Conservation (phyloP, 1,140 invertebrate genomes). For the Lepeophtheirus salmonis region DNA sequence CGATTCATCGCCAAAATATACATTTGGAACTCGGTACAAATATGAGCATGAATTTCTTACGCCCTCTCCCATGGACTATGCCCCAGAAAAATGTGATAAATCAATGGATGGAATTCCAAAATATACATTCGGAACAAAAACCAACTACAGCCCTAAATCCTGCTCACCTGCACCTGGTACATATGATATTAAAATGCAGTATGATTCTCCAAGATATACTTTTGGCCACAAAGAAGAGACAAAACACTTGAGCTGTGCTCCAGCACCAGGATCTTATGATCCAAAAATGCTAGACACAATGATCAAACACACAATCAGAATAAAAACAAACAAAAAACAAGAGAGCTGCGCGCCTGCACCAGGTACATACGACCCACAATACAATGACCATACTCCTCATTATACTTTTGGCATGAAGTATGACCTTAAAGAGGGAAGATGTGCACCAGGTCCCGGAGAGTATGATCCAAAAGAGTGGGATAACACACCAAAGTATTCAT, state of each 20-base stretch:
- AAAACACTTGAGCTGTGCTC: slow-evolving; percentile 1
- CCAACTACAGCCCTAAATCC: neutral
- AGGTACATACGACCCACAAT: slow-evolving; percentile 8
- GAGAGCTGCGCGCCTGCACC: slow-evolving; percentile 10
- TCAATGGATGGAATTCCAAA: neutral
- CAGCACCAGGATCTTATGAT: slow-evolving; percentile 15
- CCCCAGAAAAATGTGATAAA: neutral
- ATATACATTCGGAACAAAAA: slow-evolving; percentile 9
- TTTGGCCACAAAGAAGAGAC: slow-evolving; percentile 9
- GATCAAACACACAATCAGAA: neutral
- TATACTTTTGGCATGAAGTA: slow-evolving; percentile 15
- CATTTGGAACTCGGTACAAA: slow-evolving; percentile 11
- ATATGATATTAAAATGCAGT: slow-evolving; percentile 10
- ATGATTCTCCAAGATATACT: slow-evolving; percentile 8
- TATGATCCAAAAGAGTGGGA: slow-evolving; percentile 13
- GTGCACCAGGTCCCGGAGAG: slow-evolving; percentile 6
- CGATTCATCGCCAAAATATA: slow-evolving; percentile 7
- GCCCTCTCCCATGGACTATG: slow-evolving; percentile 13
- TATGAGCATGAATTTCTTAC: neutral
- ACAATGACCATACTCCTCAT: neutral
- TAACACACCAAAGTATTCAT: neutral
- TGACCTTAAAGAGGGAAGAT: slow-evolving; percentile 3
- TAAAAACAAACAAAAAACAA: neutral
- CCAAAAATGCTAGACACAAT: neutral
- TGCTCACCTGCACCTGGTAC: slow-evolving; percentile 16